Evolutionary conservation across 2,888 invertebrate genomes (phyloP).

Genomic region (Synergus itoensis): DNA sequence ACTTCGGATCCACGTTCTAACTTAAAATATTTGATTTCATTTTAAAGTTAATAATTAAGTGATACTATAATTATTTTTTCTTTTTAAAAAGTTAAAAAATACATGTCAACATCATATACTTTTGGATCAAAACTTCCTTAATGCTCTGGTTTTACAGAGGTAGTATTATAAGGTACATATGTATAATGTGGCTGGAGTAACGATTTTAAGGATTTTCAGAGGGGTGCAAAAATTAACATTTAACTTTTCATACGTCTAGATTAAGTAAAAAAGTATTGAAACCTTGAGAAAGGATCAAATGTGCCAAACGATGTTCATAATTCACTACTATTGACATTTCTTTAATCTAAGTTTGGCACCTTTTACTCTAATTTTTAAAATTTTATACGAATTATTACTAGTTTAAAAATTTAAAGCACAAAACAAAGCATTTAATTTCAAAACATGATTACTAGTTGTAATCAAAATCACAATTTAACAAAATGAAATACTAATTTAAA

Average conservation of each 20-base stretch:
- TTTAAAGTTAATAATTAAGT: not conserved
- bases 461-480: not conserved
- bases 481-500: not conserved
- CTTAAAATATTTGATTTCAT: too few species aligned
- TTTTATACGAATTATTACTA: not conserved
- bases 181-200: slow-evolving; percentile 54
- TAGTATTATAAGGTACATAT: slow-evolving; percentile 64
- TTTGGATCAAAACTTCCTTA: slow-evolving; percentile 24
- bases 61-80: not conserved
- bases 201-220: not conserved
- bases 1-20: too few species aligned
- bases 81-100: slow-evolving; percentile 42
- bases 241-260: not conserved
- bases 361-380: slow-evolving; percentile 4
- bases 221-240: not conserved
- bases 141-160: slow-evolving; percentile 56
- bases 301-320: slow-evolving; percentile 22
- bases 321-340: slow-evolving; percentile 36
- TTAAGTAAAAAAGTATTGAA: slow-evolving; percentile 28
- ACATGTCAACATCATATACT: not conserved
- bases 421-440: not conserved
- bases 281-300: not conserved
- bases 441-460: not conserved
- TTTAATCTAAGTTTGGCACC: slow-evolving; percentile 38
- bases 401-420: not conserved